phyloP scores from a whole-genome alignment of 2,888 invertebrate genomes.

The Hypomecis atomaria region DNA sequence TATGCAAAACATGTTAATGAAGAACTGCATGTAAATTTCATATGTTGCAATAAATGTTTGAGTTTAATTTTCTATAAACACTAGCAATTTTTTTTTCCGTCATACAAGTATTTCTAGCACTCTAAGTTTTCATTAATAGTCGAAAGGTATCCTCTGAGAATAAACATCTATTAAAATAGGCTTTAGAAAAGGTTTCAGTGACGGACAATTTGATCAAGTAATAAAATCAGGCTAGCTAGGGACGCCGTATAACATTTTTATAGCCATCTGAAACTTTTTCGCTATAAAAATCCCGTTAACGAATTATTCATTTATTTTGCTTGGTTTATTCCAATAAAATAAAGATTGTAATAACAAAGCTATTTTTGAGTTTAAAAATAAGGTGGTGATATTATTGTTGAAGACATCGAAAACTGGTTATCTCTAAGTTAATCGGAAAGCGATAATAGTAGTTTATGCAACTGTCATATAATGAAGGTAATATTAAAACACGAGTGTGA shows the following conservation, averaged over 20 bases:
- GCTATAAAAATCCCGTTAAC: conserved; percentile 20
- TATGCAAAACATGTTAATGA: too few relatives aligned
- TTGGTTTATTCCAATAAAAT: conserved; percentile 7
- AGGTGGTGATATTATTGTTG: too few relatives aligned
- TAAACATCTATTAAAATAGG: conserved; percentile 21
- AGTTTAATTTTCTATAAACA: too few relatives aligned
- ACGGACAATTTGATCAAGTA: conserved; percentile 28
- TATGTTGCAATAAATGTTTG: too few relatives aligned
- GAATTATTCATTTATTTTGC: conserved; percentile 19
- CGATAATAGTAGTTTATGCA: too few relatives aligned
- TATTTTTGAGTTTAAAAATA: not conserved
- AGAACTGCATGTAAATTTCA: not conserved
- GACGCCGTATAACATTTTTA: conserved; percentile 22
- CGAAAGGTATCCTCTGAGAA: conserved; percentile 9
- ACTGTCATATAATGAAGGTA: too few relatives aligned
- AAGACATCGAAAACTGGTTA: too few relatives aligned
- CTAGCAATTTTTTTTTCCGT: not conserved
- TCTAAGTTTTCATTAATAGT: not conserved
- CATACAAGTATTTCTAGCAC: not conserved
- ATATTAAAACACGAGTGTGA: too few relatives aligned
- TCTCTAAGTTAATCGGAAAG: too few relatives aligned
- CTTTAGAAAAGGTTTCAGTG: conserved; percentile 12
- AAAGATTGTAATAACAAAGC: not conserved
- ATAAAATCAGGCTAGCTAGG: conserved; percentile 19
- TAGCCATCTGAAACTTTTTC: conserved; percentile 20